Conservation (phyloP, 2,888 invertebrate species). For the Liposcelis brunnea region DNA sequence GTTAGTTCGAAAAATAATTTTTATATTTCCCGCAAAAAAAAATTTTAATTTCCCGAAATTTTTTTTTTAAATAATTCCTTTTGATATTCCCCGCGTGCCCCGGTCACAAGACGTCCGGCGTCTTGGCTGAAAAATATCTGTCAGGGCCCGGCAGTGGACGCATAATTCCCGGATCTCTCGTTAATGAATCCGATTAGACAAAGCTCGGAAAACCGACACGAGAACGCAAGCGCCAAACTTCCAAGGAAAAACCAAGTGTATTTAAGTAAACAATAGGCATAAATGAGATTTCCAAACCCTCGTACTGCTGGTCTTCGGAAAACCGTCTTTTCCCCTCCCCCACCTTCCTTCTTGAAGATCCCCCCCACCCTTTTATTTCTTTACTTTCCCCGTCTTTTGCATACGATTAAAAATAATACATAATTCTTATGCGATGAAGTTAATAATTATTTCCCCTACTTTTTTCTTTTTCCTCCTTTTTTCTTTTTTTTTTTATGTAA, state of each 20-base stretch:
- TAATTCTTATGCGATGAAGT: too few species aligned
- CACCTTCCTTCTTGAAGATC: constrained; percentile 1
- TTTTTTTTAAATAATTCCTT: too few species aligned
- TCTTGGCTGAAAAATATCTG: constrained; percentile 8
- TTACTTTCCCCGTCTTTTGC: constrained; percentile 4
- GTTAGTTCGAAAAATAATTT: too few species aligned
- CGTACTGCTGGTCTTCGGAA: constrained; percentile 10
- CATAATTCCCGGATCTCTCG: constrained; percentile 35
- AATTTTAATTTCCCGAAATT: too few species aligned
- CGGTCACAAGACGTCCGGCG: constrained; percentile 8
- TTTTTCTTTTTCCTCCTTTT: too few species aligned
- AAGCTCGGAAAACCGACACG: constrained; percentile 14
- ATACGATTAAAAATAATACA: constrained; percentile 7
- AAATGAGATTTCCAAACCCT: constrained; percentile 16
- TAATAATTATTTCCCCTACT: too few species aligned
- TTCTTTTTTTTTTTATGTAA: too few species aligned
- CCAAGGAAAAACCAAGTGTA: constrained; percentile 16
- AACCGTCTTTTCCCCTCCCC: constrained; percentile 4
- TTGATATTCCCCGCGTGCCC: too few species aligned
- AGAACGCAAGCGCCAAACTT: constrained; percentile 4
- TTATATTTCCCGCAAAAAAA: too few species aligned
- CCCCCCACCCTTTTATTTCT: constrained; percentile 2
- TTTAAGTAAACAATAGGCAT: constrained; percentile 17
- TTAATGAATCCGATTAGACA: constrained; percentile 41
- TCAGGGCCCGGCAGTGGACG: constrained; percentile 28